These are phyloP conservation scores for Micrastur ruficollis DNA, from an alignment of 2,797 vertebrate genomes.

Conservation along the genomic window DNA sequence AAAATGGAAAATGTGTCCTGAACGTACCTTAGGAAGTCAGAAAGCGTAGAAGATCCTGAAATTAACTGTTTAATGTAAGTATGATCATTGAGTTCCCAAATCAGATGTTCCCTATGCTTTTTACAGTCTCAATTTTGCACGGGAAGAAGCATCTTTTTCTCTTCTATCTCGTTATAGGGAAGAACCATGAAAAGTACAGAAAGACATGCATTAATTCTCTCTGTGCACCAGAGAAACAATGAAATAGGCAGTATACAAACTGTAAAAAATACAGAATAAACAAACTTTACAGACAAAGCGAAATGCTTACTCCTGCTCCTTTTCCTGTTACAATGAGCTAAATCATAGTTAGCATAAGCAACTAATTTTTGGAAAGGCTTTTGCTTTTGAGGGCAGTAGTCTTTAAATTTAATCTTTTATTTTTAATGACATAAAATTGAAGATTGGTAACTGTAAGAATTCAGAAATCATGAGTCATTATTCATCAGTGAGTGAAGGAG, in stretches of 20 bases:
- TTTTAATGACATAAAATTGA: not conserved
- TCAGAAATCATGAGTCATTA: not conserved
- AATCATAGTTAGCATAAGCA: not conserved
- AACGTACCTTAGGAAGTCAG: not conserved
- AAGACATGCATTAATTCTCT: not conserved
- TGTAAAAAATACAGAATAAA: not conserved
- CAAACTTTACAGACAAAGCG: not conserved
- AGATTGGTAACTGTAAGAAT: not conserved
- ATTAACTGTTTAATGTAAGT: not conserved
- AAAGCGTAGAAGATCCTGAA: not conserved
- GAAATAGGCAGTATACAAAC: not conserved
- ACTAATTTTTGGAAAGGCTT: not conserved
- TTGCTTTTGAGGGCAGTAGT: not conserved
- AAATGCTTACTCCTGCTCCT: not conserved
- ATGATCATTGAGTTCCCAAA: not conserved
- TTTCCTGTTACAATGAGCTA: not conserved
- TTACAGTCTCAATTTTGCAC: not conserved
- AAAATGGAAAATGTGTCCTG: not conserved
- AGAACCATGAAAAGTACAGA: not conserved
- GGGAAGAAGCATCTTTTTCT: not conserved
- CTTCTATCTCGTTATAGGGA: not conserved
- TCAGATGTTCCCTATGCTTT: not conserved
- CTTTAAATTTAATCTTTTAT: not conserved
- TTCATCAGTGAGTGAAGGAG: not conserved
- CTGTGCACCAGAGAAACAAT: not conserved